Evolutionary conservation across 2,888 invertebrate genomes (phyloP).

Genomic region (Rhingia rostrata): DNA sequence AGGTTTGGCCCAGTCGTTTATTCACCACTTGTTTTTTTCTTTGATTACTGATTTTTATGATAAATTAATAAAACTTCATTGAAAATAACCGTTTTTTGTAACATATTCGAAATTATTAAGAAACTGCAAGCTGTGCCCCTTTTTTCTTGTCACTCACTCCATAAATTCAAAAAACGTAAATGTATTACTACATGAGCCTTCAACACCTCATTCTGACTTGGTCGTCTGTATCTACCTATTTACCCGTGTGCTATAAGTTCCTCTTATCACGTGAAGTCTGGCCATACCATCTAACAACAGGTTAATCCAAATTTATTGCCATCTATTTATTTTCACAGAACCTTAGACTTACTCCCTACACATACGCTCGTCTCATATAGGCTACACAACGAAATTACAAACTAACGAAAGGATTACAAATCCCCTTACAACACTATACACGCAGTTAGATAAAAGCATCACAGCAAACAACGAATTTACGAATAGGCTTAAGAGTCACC

Average conservation of each 20-base stretch:
- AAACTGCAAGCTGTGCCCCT: too few relatives aligned
- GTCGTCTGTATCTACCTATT: too few relatives aligned
- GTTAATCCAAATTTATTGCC: slow-evolving; percentile 64
- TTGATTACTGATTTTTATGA: too few relatives aligned
- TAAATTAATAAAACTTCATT: too few relatives aligned
- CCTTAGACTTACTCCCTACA: slow-evolving; percentile 1
- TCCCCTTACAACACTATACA: slow-evolving; percentile 1
- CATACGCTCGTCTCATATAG: not conserved
- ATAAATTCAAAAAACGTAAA: too few relatives aligned
- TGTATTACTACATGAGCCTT: too few relatives aligned
- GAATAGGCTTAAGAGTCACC: slow-evolving; percentile 56
- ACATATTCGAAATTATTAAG: too few relatives aligned
- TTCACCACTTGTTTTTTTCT: too few relatives aligned
- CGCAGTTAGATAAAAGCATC: slow-evolving; percentile 12
- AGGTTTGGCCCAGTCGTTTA: too few relatives aligned
- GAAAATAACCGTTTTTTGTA: too few relatives aligned
- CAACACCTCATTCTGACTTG: too few relatives aligned
- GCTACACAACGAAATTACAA: slow-evolving; percentile 32
- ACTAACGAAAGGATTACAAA: slow-evolving; percentile 63
- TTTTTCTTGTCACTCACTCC: too few relatives aligned
- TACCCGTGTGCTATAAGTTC: not conserved
- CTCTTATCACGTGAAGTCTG: slow-evolving; percentile 7
- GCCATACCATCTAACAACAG: slow-evolving; percentile 34
- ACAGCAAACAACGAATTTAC: slow-evolving; percentile 50
- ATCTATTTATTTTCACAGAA: slow-evolving; percentile 56